phyloP scores from a whole-genome alignment of 2,113 vertebrate species.

The Crotalus horridus region DNA sequence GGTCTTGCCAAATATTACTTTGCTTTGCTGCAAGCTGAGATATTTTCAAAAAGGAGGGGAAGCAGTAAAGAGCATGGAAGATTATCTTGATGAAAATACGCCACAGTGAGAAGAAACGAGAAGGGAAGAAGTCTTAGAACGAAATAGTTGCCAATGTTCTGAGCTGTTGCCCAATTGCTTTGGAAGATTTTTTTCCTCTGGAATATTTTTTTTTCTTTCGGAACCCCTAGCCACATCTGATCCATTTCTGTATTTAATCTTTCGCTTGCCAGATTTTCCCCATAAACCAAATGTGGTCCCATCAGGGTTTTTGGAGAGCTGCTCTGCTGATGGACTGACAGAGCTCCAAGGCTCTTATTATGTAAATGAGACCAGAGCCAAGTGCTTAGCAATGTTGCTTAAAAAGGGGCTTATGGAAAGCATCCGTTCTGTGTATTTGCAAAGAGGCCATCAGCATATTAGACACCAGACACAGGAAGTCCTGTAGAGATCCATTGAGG shows the following conservation, averaged over 20 bases:
- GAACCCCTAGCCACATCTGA: not conserved
- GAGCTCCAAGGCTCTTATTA: not conserved
- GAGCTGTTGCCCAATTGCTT: not conserved
- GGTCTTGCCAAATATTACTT: not conserved
- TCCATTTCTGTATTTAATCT: not conserved
- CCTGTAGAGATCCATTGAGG: not conserved
- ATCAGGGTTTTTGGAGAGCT: not conserved
- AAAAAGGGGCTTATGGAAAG: not conserved
- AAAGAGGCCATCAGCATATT: not conserved
- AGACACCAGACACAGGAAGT: not conserved
- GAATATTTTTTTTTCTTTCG: not conserved
- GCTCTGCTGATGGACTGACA: not conserved
- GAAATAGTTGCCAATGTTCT: not conserved
- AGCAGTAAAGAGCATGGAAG: not conserved
- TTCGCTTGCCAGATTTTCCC: not conserved
- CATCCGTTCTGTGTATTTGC: not conserved
- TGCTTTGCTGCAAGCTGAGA: not conserved
- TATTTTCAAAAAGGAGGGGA: not conserved
- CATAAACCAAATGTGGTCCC: not conserved
- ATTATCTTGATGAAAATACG: not conserved
- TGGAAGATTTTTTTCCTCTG: not conserved
- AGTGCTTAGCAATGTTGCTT: not conserved
- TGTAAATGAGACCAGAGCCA: not conserved
- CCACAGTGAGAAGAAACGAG: not conserved
- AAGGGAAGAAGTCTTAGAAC: not conserved